A percentile compares a stretch with the other conserved stretches of the same genome.
These are phyloP conservation scores for Apoda limacodes DNA, from an alignment of 2,888 invertebrate species.

Conservation along the genomic window DNA sequence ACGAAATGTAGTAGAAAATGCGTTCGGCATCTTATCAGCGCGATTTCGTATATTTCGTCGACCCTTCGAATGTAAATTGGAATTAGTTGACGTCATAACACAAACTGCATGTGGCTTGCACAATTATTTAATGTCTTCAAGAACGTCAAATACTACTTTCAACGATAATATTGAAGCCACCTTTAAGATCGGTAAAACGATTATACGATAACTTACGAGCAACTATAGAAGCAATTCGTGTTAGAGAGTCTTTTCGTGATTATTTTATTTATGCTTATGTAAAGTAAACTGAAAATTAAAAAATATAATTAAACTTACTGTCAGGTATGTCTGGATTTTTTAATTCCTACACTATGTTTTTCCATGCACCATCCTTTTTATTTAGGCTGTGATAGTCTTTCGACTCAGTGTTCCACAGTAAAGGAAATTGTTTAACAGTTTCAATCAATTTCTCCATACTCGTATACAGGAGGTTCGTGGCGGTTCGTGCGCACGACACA, in stretches of 20 bases:
- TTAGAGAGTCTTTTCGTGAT: conserved; percentile 22
- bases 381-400: conserved; percentile 21
- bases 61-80: conserved; percentile 20
- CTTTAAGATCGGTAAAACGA: conserved; percentile 18
- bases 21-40: conserved; percentile 13
- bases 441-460: conserved; percentile 18
- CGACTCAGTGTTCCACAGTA: conserved; percentile 3
- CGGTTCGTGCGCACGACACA: conserved; percentile 18
- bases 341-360: conserved; percentile 20
- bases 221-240: conserved; percentile 21
- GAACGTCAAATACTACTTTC: conserved; percentile 16
- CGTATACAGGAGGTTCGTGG: conserved; percentile 17
- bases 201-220: conserved; percentile 21
- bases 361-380: conserved; percentile 21
- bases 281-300: conserved; percentile 15
- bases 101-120: conserved; percentile 15
- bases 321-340: conserved; percentile 21
- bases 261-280: conserved; percentile 20
- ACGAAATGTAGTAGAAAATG: conserved; percentile 16
- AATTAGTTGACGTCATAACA: conserved; percentile 20
- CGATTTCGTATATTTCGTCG: conserved; percentile 18
- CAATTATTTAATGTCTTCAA: conserved; percentile 20
- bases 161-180: conserved; percentile 19
- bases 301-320: conserved; percentile 20
- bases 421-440: conserved; percentile 1